Conservation (phyloP, 2,113 vertebrate species). For the Limanda limanda region DNA sequence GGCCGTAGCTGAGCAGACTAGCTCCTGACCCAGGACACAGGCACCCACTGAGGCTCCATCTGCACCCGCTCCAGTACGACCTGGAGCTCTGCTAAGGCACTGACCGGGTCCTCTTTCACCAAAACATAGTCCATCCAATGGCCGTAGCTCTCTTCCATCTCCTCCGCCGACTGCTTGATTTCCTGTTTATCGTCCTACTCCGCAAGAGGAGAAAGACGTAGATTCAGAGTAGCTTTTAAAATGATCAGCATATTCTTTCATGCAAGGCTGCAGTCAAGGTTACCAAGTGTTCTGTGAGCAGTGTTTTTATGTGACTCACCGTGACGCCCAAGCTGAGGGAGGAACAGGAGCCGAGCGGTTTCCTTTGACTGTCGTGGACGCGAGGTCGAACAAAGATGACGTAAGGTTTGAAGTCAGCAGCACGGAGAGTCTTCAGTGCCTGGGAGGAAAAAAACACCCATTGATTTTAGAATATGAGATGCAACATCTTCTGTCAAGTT, state of each 20-base stretch:
- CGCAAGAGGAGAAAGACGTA: background rate
- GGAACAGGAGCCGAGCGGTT: slow-evolving; percentile 73
- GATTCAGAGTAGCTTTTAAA: background rate
- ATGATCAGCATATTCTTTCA: background rate
- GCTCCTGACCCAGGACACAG: slow-evolving; percentile 88
- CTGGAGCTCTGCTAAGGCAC: slow-evolving; percentile 86
- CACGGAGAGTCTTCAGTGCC: slow-evolving; percentile 89
- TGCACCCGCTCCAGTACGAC: slow-evolving; percentile 85
- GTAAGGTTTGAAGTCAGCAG: slow-evolving; percentile 90
- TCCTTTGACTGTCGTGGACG: slow-evolving; percentile 78
- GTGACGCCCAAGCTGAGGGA: slow-evolving; percentile 78
- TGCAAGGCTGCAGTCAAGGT: background rate
- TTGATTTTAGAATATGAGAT: background rate
- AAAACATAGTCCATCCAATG: slow-evolving; percentile 89
- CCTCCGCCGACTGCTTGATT: slow-evolving; percentile 87
- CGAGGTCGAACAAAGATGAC: slow-evolving; percentile 90
- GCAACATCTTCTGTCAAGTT: no score
- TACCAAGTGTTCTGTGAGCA: background rate
- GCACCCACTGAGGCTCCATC: slow-evolving; percentile 90
- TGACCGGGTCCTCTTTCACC: slow-evolving; percentile 88
- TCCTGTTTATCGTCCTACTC: slow-evolving; percentile 89
- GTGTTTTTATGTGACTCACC: slow-evolving; percentile 60
- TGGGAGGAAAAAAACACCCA: slow-evolving; percentile 48
- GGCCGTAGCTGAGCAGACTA: slow-evolving; percentile 40
- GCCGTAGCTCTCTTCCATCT: slow-evolving; percentile 89